Evolutionary conservation across 2,888 invertebrate genomes (phyloP).

Genomic region (Nowickia ferox): DNA sequence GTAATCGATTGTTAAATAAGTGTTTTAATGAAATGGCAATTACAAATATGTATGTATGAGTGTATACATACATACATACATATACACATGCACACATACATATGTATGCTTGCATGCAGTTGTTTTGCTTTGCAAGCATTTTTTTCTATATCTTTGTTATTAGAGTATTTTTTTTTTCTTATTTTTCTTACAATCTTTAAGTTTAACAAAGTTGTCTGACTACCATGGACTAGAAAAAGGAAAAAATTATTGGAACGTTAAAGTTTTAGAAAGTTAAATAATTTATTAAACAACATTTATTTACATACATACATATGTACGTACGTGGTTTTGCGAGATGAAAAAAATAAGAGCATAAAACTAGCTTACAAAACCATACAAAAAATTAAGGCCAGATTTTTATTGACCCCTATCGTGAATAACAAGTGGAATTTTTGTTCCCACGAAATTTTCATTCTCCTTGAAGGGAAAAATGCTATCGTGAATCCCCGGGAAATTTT

Average conservation of each 20-base stretch:
- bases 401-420: too few species aligned
- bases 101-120: background rate
- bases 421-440: too few species aligned
- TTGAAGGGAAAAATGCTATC: too few species aligned
- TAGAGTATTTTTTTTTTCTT: background rate
- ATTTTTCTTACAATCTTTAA: constrained; percentile 17
- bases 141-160: background rate
- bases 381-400: too few species aligned
- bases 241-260: constrained; percentile 50
- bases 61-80: too few species aligned
- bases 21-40: constrained; percentile 51
- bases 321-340: background rate
- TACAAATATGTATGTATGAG: constrained; percentile 9
- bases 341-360: background rate
- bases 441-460: too few species aligned
- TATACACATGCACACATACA: too few species aligned
- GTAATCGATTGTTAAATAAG: constrained; percentile 53
- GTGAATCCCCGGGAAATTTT: too few species aligned
- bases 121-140: constrained; percentile 22
- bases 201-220: constrained; percentile 28
- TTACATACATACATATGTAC: too few species aligned
- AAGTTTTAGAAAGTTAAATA: constrained; percentile 62
- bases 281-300: constrained; percentile 5
- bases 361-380: background rate
- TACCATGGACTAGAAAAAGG: constrained; percentile 10